Percentiles rank a stretch among this genome's conserved stretches.
Evolutionary conservation across 2,113 vertebrate genomes (phyloP).

Genomic region (Seriola aureovittata): DNA sequence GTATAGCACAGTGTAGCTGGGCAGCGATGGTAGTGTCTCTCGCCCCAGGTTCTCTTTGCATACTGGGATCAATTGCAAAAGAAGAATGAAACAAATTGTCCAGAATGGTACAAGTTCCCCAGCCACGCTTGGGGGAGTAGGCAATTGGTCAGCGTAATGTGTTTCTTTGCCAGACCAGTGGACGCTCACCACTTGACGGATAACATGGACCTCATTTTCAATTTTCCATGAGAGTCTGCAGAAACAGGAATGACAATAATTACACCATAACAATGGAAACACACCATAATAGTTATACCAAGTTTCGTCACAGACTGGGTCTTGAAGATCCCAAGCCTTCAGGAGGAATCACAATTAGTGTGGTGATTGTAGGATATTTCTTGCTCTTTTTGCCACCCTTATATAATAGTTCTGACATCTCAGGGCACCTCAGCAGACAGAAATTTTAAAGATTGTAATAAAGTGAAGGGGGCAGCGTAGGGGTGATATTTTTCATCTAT

Average conservation of each 20-base stretch:
- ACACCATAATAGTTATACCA: conserved; percentile 50
- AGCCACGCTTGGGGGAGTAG: conserved; percentile 61
- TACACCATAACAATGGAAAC: conserved; percentile 53
- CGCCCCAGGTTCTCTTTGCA: conserved; percentile 67
- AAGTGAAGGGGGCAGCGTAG: conserved; percentile 37
- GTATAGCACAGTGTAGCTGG: conserved; percentile 36
- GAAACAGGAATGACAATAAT: conserved; percentile 65
- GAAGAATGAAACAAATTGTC: conserved; percentile 80
- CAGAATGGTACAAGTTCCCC: conserved; percentile 73
- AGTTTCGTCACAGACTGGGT: conserved; percentile 58
- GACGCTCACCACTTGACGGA: conserved; percentile 64
- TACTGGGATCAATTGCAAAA: conserved; percentile 77
- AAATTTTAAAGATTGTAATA: conserved; percentile 73
- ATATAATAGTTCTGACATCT: conserved; percentile 60
- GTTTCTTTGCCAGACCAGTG: conserved; percentile 72
- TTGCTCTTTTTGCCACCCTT: conserved; percentile 41
- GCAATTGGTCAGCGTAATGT: conserved; percentile 76
- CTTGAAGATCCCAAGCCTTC: conserved; percentile 62
- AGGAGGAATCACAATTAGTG: conserved; percentile 77
- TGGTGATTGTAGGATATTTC: conserved; percentile 43
- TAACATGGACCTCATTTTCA: conserved; percentile 68
- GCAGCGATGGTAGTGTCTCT: conserved; percentile 51
- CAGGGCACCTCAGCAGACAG: conserved; percentile 63
- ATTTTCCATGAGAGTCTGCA: conserved; percentile 64
- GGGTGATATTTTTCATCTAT: conserved; percentile 55